phyloP scores from a whole-genome alignment of 1,140 invertebrate genomes.

The Nebria ingens region DNA sequence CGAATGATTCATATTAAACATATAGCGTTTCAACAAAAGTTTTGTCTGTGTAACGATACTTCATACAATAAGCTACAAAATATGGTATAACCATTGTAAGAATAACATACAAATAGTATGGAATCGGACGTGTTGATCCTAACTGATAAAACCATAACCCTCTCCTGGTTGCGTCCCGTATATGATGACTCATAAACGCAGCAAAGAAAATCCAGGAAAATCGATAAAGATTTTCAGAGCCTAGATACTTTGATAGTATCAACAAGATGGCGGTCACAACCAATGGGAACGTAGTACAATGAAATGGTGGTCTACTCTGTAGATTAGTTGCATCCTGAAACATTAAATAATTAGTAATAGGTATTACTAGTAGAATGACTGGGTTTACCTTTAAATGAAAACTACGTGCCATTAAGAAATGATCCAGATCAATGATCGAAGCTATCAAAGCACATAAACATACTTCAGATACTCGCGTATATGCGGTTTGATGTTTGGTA shows the following conservation, averaged over 20 bases:
- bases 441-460: slow-evolving; percentile 40
- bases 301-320: slow-evolving; percentile 41
- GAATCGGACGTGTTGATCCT: slow-evolving; percentile 44
- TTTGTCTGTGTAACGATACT: no score
- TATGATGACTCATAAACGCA: slow-evolving; percentile 48
- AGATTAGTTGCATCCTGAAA: slow-evolving; percentile 45
- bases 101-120: slow-evolving; percentile 42
- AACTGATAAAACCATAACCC: slow-evolving; percentile 48
- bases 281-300: slow-evolving; percentile 40
- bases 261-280: slow-evolving; percentile 19
- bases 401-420: slow-evolving; percentile 44
- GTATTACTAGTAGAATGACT: not conserved
- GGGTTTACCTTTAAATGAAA: slow-evolving; percentile 40
- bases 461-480: slow-evolving; percentile 33
- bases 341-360: slow-evolving; percentile 10
- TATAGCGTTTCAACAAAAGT: no score
- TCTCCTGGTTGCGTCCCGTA: slow-evolving; percentile 45
- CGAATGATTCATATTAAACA: no score
- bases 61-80: slow-evolving; percentile 15
- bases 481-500: slow-evolving; percentile 26
- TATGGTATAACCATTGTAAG: slow-evolving; percentile 41
- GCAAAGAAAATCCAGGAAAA: not conserved
- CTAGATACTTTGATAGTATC: slow-evolving; percentile 27
- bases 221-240: slow-evolving; percentile 18
- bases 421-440: slow-evolving; percentile 49